Conservation (phyloP, 2,797 vertebrate species). For the Myioborus melanocephalus region DNA sequence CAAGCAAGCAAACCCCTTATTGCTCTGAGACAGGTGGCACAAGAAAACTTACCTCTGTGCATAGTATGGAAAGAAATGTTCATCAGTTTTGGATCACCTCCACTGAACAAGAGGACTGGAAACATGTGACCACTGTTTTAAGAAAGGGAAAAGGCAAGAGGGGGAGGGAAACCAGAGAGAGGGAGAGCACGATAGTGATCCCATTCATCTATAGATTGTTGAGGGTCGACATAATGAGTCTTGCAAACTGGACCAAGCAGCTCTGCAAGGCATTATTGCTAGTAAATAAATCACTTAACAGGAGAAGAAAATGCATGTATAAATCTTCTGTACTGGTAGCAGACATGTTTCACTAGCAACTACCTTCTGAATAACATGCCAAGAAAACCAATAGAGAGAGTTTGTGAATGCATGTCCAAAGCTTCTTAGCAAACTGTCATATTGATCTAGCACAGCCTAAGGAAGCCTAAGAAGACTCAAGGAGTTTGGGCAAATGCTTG, state of each 20-base stretch:
- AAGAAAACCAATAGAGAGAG: constrained; percentile 71
- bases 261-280: constrained; percentile 66
- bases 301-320: constrained; percentile 62
- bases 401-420: constrained; percentile 67
- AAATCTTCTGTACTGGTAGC: constrained; percentile 62
- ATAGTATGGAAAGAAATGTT: neutral
- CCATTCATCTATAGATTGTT: constrained; percentile 30
- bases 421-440: constrained; percentile 76
- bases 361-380: constrained; percentile 56
- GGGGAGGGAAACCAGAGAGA: neutral
- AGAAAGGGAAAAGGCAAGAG: neutral
- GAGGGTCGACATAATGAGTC: constrained; percentile 64
- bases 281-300: constrained; percentile 69
- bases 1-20: neutral
- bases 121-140: neutral
- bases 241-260: constrained; percentile 60
- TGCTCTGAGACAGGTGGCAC: neutral
- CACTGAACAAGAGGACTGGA: neutral
- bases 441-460: constrained; percentile 78
- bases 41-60: constrained; percentile 23
- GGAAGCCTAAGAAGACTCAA: constrained; percentile 72
- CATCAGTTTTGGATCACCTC: constrained; percentile 7
- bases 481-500: constrained; percentile 79
- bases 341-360: constrained; percentile 55
- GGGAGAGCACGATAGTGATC: neutral